These are phyloP conservation scores for Antheraea pernyi DNA, from an alignment of 1,140 invertebrate species.

Conservation along the genomic window DNA sequence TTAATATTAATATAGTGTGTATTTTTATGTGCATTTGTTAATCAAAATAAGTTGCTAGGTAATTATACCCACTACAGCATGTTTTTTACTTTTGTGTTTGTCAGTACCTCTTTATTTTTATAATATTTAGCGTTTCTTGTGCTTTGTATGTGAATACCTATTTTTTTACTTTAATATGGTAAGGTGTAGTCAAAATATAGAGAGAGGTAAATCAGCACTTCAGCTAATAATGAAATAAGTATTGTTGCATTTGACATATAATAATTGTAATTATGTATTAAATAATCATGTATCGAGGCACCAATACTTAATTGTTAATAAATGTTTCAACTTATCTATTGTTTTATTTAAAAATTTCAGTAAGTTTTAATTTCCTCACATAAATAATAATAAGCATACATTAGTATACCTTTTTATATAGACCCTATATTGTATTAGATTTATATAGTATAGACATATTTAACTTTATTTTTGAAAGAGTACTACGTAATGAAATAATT, in stretches of 20 bases:
- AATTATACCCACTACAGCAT: background rate
- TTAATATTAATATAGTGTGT: background rate
- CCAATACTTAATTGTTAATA: constrained; percentile 58
- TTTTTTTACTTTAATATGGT: background rate
- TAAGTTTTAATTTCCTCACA: too few relatives aligned
- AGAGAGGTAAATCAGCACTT: background rate
- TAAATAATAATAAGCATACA: too few relatives aligned
- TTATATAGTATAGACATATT: too few relatives aligned
- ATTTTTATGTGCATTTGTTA: constrained; percentile 1
- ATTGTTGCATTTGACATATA: constrained; percentile 7
- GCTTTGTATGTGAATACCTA: background rate
- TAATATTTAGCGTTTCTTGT: background rate
- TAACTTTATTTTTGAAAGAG: too few relatives aligned
- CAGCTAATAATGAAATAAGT: background rate
- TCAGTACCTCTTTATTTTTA: background rate
- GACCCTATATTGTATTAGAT: too few relatives aligned
- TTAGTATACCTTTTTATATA: too few relatives aligned
- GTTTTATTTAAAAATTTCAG: constrained; percentile 13
- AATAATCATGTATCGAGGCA: constrained; percentile 34
- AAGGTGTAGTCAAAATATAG: background rate
- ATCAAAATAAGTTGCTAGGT: background rate
- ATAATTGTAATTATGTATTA: constrained; percentile 5
- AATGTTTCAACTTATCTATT: constrained; percentile 23
- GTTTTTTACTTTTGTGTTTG: background rate
- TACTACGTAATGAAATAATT: too few relatives aligned